Percentiles rank a stretch among this genome's conserved stretches.
phyloP scores from a whole-genome alignment of 2,113 vertebrate genomes.

The Nibea albiflora region DNA sequence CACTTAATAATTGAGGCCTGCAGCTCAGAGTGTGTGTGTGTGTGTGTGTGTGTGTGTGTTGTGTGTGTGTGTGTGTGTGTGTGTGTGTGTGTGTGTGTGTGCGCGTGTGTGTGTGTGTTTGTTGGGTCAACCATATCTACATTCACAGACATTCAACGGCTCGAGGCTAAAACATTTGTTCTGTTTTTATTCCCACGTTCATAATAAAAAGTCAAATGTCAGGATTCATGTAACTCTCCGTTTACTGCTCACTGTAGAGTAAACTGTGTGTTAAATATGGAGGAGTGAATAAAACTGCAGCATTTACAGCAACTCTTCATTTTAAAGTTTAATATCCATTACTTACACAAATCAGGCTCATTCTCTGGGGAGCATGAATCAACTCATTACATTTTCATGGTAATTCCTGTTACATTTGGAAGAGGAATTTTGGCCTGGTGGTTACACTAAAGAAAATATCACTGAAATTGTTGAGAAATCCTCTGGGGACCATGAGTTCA shows the following conservation, averaged over 20 bases:
- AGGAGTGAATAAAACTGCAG: too few relatives aligned
- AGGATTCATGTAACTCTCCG: neutral
- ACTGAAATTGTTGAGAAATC: too few relatives aligned
- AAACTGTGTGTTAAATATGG: too few relatives aligned
- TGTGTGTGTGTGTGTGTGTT: neutral
- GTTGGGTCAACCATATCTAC: neutral
- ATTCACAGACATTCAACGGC: neutral
- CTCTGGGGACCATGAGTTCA: too few relatives aligned
- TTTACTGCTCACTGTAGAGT: neutral
- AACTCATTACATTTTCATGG: too few relatives aligned
- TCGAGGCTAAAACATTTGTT: neutral
- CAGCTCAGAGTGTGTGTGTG: neutral
- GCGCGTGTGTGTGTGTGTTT: neutral
- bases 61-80: neutral
- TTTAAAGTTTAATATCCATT: too few relatives aligned
- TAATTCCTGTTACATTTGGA: too few relatives aligned
- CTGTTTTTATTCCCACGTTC: neutral
- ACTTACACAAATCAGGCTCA: too few relatives aligned
- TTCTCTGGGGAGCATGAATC: too few relatives aligned
- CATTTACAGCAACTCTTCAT: too few relatives aligned
- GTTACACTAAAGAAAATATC: too few relatives aligned
- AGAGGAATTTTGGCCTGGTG: too few relatives aligned
- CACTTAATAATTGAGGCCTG: neutral
- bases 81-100: neutral
- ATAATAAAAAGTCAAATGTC: neutral